Evolutionary conservation across 2,113 vertebrate genomes (phyloP), one percentile per base, ranked within the genome.

Genomic region (Ochotona curzoniae): DNA sequence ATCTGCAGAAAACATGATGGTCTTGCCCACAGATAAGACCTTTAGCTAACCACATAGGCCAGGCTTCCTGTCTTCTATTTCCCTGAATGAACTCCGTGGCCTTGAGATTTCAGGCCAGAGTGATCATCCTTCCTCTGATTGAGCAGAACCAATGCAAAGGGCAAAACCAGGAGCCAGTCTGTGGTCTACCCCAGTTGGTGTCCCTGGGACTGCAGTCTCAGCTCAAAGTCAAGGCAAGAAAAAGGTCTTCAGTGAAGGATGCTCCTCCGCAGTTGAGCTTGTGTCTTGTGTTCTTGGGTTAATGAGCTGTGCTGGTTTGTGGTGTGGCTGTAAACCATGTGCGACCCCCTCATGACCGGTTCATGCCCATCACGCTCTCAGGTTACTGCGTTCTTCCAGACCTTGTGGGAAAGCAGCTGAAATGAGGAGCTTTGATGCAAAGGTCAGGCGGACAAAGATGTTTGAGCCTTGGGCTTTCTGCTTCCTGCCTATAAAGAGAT

Each of bases 331-430:
- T 8, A 75, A 67, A 51, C 26, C 44, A 38, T 28, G 70, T 32
- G 49, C 30, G 63, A 28, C 85, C 76, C 49, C 25, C 51, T 35
- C 5, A 13, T 25, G 47, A 61, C 6, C 54, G 54, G 3, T 51
- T 69, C 5, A 10, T 8, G 51, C 17, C 12, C 54, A 69, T 6
- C 11, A 25, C 0, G 11, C 35, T 67, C 9, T 3, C 8, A 4
- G 5, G 28, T 80, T n/a, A 21, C 17, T 67, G 4, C 47, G 57
- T 57, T 47, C 51, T 51, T 20, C 63, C 30, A 32, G 30, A 83
- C 1, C 25, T 15, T 5, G 0, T 2, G 51, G 61, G 32, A 57
- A 60, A 54, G 76, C 32, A 73, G 35, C 47, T 8, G 25, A 67
- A n/a, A 30, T 7, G 76, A 35, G 13, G 12, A 21, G 8, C 7